These are phyloP conservation scores for Petrosia ficiformis DNA, from an alignment of 37 sponge, comb jelly and placozoan species.

Conservation along the genomic window DNA sequence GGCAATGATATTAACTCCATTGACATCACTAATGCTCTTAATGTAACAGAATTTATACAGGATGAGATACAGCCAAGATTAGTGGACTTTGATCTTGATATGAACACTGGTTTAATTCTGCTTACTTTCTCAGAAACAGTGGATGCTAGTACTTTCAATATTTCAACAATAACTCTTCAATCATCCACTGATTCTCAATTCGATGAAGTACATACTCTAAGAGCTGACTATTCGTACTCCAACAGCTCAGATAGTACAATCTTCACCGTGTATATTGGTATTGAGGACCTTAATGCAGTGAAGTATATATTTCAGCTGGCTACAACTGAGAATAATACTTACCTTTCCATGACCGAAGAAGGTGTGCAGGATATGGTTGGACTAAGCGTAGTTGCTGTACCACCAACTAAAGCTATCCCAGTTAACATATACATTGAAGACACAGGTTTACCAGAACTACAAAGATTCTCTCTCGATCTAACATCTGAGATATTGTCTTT, in stretches of 20 bases:
- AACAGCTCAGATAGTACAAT: slow-evolving; percentile 60
- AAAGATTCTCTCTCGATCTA: slow-evolving; percentile 66
- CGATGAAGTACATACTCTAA: background rate
- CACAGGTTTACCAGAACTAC: slow-evolving; percentile 42
- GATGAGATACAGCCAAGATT: slow-evolving; percentile 64
- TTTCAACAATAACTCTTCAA: slow-evolving; percentile 66
- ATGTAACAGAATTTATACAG: slow-evolving; percentile 47
- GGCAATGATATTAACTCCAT: slow-evolving; percentile 59
- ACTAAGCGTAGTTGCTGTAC: slow-evolving; percentile 37
- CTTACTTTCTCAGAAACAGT: slow-evolving; percentile 90
- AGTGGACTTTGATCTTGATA: slow-evolving; percentile 52
- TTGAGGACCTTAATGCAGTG: slow-evolving; percentile 67
- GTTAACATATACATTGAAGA: slow-evolving; percentile 48
- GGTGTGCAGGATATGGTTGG: slow-evolving; percentile 71
- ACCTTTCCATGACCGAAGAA: slow-evolving; percentile 39
- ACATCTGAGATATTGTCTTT: slow-evolving; percentile 68
- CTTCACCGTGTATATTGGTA: slow-evolving; percentile 45
- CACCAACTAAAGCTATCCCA: slow-evolving; percentile 15
- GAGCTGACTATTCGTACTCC: slow-evolving; percentile 17
- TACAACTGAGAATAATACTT: slow-evolving; percentile 55
- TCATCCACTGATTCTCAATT: slow-evolving; percentile 30
- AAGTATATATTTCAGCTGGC: slow-evolving; percentile 67
- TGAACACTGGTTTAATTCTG: slow-evolving; percentile 59
- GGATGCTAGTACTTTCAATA: slow-evolving; percentile 45
- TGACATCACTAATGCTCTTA: slow-evolving; percentile 30